Base-by-base conservation (phyloP, 2,113 vertebrate genomes). In the Turnix velox region DNA sequence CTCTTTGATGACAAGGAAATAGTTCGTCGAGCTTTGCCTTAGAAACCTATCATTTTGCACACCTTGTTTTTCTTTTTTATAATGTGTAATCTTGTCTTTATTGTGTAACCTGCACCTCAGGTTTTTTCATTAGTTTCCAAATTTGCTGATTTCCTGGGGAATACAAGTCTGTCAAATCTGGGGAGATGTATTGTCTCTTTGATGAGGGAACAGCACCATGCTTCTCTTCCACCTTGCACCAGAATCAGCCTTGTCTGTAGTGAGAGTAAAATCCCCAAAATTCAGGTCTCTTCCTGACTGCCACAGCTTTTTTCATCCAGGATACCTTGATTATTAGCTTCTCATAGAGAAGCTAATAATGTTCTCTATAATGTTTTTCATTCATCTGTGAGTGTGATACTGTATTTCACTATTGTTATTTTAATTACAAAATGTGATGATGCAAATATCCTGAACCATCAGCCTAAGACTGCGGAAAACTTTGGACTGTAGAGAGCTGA, bases 121-220 rank as follows among this genome's bases (percentile, higher is more conserved):
- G 49, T 89, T 89, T 61, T 46, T 72, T 48, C 12, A 51, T 9
- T 3, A 0, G 4, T 87, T 93, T 89, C 35, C 52, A 63, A 87
- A 72, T 67, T 5, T 37, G 17, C 55, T 31, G 22, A 37, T 92
- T 85, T 72, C 33, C 37, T 73, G 39, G 61, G 49, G 75, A 93
- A 48, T 10, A 2, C 2, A 22, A 46, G 12, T 52, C 42, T 86
- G 39, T 20, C 14, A 77, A 5, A 51, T 49, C 24, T 84, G 43
- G 3, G 15, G 28, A 86, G 7, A 9, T 43, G 12, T 42, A 31
- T 49, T 25, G 20, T 20, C 12, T 61, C 33, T 28, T 73, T 23
- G 12, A 42, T 54, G n/a, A 71, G 65, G 30, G 9, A 77, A 45
- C 10, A 58, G 10, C 2, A 2, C 9, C 2, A 0, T 67, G 20